Evolutionary conservation across 2,888 invertebrate species (phyloP).

Genomic region (Acanthoscelides obtectus): DNA sequence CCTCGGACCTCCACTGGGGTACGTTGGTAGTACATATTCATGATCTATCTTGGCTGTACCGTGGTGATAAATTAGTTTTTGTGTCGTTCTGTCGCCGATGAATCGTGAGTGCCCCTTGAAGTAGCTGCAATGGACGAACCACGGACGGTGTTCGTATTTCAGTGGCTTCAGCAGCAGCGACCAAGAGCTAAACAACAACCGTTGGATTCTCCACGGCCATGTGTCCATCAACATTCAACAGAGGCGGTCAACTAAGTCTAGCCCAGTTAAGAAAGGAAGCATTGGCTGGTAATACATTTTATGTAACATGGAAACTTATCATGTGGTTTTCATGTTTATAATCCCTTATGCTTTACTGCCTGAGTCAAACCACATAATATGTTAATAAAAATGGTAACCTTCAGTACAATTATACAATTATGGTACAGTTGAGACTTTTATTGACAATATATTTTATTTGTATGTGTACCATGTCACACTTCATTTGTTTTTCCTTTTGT

Average conservation of each 20-base stretch:
- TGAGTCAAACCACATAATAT: no score
- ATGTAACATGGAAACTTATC: no score
- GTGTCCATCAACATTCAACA: constrained; percentile 23
- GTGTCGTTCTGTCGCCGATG: not conserved
- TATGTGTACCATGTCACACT: no score
- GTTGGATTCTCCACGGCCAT: constrained; percentile 22
- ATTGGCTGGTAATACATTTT: no score
- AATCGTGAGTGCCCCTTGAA: not conserved
- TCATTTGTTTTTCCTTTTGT: no score
- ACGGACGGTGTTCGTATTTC: constrained; percentile 9
- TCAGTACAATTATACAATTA: no score
- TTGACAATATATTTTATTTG: no score
- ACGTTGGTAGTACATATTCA: not conserved
- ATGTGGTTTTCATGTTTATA: no score
- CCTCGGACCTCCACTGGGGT: not conserved
- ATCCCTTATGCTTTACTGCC: no score
- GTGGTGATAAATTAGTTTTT: not conserved
- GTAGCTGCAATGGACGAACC: constrained; percentile 5
- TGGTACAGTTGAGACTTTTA: no score
- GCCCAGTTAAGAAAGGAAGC: not conserved
- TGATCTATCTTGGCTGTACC: not conserved
- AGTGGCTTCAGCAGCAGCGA: not conserved
- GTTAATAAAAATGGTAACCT: no score
- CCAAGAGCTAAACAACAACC: constrained; percentile 1
- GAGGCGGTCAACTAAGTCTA: constrained; percentile 10